Evolutionary conservation across 2,797 vertebrate species (phyloP), one percentile per base, ranked within the genome.

Genomic region (Carduelis carduelis): DNA sequence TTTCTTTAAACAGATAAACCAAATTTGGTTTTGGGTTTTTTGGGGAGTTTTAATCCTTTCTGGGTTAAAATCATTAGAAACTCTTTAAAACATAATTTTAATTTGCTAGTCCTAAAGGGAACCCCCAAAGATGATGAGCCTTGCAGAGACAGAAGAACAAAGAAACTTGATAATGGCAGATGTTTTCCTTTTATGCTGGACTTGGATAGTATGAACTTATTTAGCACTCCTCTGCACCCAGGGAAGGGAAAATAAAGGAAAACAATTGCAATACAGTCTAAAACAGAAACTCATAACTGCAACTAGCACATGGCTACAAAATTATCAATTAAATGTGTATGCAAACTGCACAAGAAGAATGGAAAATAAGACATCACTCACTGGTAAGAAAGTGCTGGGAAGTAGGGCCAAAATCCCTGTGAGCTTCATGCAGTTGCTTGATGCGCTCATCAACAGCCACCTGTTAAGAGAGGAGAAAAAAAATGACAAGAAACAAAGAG

Each of bases 371-470:
- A 92, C 96, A 92, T 23, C 78, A 98, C 99, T 99, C 97, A 99
- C 99, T 98, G 64, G 98, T 98, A 96, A 99, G 97, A 89, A 99
- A 98, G 91, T 98, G 98, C 96, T 98, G 98, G 79, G 98, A 98
- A 66, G 98, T 98, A 12, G 98, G 98, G 61, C 98, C 98, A 94
- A 99, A 99, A 97, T 99, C 99, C 87, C 98, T 98, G 90, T 99
- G 98, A 96, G 99, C 99, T 76, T 99, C 99, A 2, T 98, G 98
- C 97, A 99, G 98, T 95, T 99, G 99, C 95, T 98, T 98, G 95
- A 99, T 98, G 90, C 99, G 99, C 66, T 99, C 99, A 82, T 98
- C 98, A 93, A 99, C 97, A 6, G 98, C 98, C 83, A 99, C 97
- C 99, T 99, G 97, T 86, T 89, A 95, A 79, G 70, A 95, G 9